Base-by-base conservation (phyloP, 2,113 vertebrate species). In the Monarcha castaneiventris region DNA sequence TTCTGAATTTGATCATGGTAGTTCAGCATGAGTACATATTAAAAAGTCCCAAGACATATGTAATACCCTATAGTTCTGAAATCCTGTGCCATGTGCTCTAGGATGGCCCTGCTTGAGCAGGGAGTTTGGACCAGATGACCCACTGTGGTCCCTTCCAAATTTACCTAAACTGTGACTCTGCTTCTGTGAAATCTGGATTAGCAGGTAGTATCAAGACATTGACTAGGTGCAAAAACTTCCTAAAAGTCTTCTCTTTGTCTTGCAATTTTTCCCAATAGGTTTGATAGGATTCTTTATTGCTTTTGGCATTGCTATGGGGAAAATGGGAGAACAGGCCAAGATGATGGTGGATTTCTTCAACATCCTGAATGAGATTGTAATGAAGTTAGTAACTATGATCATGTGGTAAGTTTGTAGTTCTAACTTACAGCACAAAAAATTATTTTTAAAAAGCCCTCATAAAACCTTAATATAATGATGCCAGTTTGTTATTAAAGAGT, bases 291-390 rank as follows among this genome's bases (percentile, higher is more conserved):
- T 99, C 98, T 99, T 99, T 97, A 99, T 99, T 97, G 99, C 99
- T 90, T 99, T 99, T 97, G 99, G 99, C 90, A 99, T 99, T 92
- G 98, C 98, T 96, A 99, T 99, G 99, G 99, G 99, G 64, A 99
- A 99, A 97, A 99, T 99, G 99, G 99, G 99, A 23, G 99, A 99
- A 74, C 99, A 98, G 95, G 99, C 99, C 97, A 99, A 98, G 97
- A 98, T 99, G 97, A 99, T 99, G 99, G 98, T 99, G 97, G 99
- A 99, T 10, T 99, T 99, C 98, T 99, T 99, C 98, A 99, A 97
- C 97, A 99, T 99, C 97, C 97, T 99, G 97, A 99, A 99, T 96
- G 99, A 99, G 98, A 99, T 99, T 77, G 99, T 99, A 69, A 99
- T 99, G 99, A 99, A 98, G 97, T 95, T 99, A 96, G 99, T 99